Conservation (phyloP, 2,113 vertebrate species). For the Aix galericulata region DNA sequence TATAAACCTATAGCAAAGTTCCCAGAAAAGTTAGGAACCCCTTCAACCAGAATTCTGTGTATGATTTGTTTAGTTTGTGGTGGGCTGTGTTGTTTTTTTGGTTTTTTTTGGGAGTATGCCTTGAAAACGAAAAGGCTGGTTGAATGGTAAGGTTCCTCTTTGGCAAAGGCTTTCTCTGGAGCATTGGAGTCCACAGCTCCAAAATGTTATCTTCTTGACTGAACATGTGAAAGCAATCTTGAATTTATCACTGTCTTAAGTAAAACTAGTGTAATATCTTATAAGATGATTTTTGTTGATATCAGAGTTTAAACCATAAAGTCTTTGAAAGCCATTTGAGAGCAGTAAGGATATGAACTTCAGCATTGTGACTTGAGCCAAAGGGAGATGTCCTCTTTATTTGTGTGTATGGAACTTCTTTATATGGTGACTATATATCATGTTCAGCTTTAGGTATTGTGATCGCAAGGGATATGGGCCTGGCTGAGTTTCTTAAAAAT, state of each 20-base stretch:
- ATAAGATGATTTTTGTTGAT: neutral
- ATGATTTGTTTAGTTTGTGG: neutral
- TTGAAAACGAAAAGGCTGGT: neutral
- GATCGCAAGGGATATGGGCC: no score
- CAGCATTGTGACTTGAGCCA: neutral
- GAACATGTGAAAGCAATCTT: neutral
- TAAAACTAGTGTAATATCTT: neutral
- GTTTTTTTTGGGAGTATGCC: neutral
- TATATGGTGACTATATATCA: neutral
- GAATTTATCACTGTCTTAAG: neutral
- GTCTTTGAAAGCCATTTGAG: neutral
- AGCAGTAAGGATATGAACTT: neutral
- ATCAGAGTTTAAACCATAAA: neutral
- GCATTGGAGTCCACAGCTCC: neutral
- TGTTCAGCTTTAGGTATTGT: neutral
- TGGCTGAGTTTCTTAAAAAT: no score
- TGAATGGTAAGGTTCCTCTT: neutral
- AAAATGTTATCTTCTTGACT: neutral
- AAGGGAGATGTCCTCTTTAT: neutral
- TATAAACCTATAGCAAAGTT: neutral
- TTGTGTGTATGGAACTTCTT: neutral
- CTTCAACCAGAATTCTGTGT: neutral
- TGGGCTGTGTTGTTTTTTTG: rapidly evolving
- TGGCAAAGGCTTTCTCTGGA: neutral
- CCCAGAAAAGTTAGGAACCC: neutral